A percentile compares a stretch with the other conserved stretches of the same genome.
phyloP scores from a whole-genome alignment of 1,140 invertebrate genomes.

The Proales similis region DNA sequence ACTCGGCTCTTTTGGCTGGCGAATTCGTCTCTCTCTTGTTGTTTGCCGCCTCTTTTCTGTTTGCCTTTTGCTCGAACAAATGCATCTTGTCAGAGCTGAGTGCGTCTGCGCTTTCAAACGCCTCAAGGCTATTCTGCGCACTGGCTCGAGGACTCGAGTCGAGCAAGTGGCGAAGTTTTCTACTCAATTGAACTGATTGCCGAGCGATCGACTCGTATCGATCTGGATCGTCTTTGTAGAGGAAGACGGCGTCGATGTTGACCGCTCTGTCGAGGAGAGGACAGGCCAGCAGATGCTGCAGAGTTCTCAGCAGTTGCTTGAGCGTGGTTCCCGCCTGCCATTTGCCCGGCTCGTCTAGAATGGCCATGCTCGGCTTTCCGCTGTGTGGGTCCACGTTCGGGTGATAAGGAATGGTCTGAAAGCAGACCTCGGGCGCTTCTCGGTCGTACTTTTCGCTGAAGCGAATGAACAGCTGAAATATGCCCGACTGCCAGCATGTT shows the following conservation, averaged over 20 bases:
- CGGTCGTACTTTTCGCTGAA: conserved; percentile 28
- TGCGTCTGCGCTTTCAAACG: conserved; percentile 12
- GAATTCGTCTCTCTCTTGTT: too few species aligned
- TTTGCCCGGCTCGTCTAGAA: conserved; percentile 33
- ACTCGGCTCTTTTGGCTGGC: not conserved
- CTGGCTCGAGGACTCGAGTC: too few species aligned
- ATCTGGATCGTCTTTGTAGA: conserved; percentile 32
- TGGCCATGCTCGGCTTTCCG: conserved; percentile 22
- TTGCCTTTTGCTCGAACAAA: conserved; percentile 9
- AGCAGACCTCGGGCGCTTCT: conserved; percentile 16
- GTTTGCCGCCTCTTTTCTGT: conserved; percentile 11
- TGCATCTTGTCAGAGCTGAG: conserved; percentile 16
- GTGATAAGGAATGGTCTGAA: conserved; percentile 36
- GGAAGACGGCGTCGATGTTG: conserved; percentile 34
- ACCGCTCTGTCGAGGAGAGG: conserved; percentile 20
- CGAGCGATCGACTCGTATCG: conserved; percentile 2
- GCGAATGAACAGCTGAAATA: conserved; percentile 26
- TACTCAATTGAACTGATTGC: conserved; percentile 6
- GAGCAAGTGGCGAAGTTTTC: conserved; percentile 19
- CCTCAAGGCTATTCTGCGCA: too few species aligned
- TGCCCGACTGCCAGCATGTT: conserved; percentile 26
- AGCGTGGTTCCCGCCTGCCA: conserved; percentile 1
- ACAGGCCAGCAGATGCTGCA: conserved; percentile 18
- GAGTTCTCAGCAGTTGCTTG: conserved; percentile 20
- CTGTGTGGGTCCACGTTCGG: conserved; percentile 22